Evolutionary conservation across 2,113 vertebrate genomes (phyloP).

Genomic region (Atlantisia rogersi): DNA sequence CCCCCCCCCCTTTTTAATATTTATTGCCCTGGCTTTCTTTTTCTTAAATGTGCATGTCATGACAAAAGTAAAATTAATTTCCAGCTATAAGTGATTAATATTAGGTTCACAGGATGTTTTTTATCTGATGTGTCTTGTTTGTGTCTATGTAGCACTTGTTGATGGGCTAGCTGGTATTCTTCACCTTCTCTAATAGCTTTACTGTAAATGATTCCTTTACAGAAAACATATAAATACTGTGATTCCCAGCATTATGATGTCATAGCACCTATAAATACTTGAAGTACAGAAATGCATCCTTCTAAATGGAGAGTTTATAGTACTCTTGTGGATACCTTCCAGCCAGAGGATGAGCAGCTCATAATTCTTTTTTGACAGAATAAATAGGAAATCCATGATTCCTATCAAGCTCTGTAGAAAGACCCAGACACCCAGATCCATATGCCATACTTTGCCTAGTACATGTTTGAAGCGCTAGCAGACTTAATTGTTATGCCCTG

Average conservation of each 20-base stretch:
- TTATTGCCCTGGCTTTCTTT: not conserved
- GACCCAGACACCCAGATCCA: conserved; percentile 7
- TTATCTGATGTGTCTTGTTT: not conserved
- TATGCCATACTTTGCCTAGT: not conserved
- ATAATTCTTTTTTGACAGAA: conserved; percentile 64
- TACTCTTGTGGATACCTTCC: conserved; percentile 62
- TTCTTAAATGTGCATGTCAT: not conserved
- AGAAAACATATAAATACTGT: conserved; percentile 75
- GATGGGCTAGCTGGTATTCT: conserved; percentile 9
- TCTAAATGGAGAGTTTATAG: conserved; percentile 72
- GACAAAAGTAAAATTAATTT: not conserved
- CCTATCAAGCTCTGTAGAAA: conserved; percentile 37
- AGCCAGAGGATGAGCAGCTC: conserved; percentile 45
- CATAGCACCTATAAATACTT: conserved; percentile 76
- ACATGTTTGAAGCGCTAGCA: not conserved
- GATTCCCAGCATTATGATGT: conserved; percentile 75
- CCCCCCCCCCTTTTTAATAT: not conserved
- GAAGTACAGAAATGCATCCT: conserved; percentile 53
- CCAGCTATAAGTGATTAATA: not conserved
- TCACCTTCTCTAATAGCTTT: conserved; percentile 62
- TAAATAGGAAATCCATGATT: conserved; percentile 67
- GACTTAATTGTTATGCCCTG: conserved; percentile 47
- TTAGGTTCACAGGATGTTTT: not conserved
- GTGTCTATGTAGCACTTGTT: conserved; percentile 3
- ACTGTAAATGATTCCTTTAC: conserved; percentile 66